A percentile compares a stretch with the other conserved stretches of the same genome.
Conservation (phyloP, 2,113 vertebrate genomes). For the Crypturellus undulatus region DNA sequence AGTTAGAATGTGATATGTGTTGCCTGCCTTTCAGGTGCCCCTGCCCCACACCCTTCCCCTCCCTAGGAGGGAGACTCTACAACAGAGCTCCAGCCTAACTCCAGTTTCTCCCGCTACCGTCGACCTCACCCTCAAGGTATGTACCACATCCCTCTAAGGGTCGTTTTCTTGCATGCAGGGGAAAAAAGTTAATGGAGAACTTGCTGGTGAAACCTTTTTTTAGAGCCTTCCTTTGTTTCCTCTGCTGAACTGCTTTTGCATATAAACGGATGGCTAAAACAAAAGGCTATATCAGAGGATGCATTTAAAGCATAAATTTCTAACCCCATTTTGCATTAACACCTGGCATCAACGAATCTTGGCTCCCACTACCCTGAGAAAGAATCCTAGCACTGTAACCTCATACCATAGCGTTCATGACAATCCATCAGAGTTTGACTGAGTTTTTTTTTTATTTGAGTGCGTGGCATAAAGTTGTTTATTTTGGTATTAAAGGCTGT, state of each 20-base stretch:
- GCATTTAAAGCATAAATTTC: slow-evolving; percentile 58
- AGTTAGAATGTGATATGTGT: slow-evolving; percentile 82
- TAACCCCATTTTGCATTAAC: slow-evolving; percentile 72
- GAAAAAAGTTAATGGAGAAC: slow-evolving; percentile 58
- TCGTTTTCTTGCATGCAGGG: slow-evolving; percentile 77
- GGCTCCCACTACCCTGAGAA: slow-evolving; percentile 47
- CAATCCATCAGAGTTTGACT: neutral
- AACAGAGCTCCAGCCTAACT: slow-evolving; percentile 94
- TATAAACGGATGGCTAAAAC: slow-evolving; percentile 69
- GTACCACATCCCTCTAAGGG: slow-evolving; percentile 73
- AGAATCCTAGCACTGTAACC: neutral
- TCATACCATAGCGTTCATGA: neutral
- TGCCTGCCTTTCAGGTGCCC: slow-evolving; percentile 89
- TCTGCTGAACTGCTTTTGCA: slow-evolving; percentile 74
- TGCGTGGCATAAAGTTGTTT: neutral
- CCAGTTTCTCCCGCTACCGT: slow-evolving; percentile 96
- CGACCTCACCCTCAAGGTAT: slow-evolving; percentile 97
- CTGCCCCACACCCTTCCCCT: slow-evolving; percentile 92
- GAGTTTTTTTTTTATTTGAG: neutral
- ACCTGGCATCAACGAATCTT: slow-evolving; percentile 65
- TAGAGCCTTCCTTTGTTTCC: slow-evolving; percentile 74
- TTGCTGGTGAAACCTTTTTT: slow-evolving; percentile 67
- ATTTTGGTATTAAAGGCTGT: neutral
- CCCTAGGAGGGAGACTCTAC: slow-evolving; percentile 91
- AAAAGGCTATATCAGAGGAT: slow-evolving; percentile 45